Evolutionary conservation across 2,797 vertebrate genomes (phyloP).

Genomic region (Darevskia mixta): DNA sequence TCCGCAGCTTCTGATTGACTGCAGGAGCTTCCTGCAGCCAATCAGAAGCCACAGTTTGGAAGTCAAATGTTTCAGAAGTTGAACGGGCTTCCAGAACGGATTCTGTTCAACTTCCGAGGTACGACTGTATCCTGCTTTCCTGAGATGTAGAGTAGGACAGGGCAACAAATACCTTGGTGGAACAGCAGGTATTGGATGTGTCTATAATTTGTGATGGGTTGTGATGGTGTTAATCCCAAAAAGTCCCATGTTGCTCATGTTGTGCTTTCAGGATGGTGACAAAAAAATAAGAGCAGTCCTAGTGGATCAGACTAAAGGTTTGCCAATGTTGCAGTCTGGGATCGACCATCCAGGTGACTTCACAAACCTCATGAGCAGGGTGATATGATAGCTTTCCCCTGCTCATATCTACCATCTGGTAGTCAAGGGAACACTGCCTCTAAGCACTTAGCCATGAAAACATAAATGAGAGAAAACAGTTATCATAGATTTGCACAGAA

Average conservation of each 20-base stretch:
- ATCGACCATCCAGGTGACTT: neutral
- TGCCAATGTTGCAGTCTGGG: neutral
- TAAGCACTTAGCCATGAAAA: neutral
- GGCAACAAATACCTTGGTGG: constrained; percentile 53
- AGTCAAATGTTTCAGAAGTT: too few species aligned
- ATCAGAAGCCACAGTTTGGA: too few species aligned
- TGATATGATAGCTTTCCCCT: neutral
- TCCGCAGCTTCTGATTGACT: too few species aligned
- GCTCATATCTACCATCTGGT: too few species aligned
- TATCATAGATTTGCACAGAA: neutral
- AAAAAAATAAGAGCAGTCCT: too few species aligned
- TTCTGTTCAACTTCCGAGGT: too few species aligned
- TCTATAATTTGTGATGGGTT: neutral
- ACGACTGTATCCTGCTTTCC: constrained; percentile 52
- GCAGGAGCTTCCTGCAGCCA: too few species aligned
- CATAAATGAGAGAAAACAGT: neutral
- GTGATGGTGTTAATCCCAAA: too few species aligned
- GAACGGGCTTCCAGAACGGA: too few species aligned
- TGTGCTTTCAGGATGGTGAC: neutral
- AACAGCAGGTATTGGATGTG: constrained; percentile 40
- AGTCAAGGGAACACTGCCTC: too few species aligned
- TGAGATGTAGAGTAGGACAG: constrained; percentile 57
- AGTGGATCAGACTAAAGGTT: neutral
- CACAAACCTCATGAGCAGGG: neutral
- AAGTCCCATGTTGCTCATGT: neutral